Base-by-base conservation (phyloP, 2,888 invertebrate species). In the Dryobota labecula region DNA sequence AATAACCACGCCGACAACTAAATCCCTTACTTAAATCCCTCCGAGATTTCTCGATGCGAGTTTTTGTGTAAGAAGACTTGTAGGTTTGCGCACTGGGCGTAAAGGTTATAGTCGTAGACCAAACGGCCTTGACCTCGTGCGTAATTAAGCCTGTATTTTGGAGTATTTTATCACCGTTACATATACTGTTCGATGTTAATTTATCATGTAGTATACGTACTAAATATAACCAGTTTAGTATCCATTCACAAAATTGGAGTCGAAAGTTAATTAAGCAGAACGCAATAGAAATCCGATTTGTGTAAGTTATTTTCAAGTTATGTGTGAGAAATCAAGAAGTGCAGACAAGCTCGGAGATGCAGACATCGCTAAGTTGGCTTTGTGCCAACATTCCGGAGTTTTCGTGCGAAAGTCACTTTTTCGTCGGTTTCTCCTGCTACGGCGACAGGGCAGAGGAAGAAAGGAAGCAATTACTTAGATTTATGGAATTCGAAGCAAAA, bases 381-480 rank as follows among this genome's bases (percentile, higher is more conserved):
- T 33, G 53, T 41, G 93, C 94, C 93, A 94, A 89, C 86, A 89
- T 90, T 89, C 87, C 85, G 70, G 81, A 89, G 87, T 88, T 92
- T 91, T 92, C 88, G 83, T 86, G 90, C 89, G 89, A 92, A 91
- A 91, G 90, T 91, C 90, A 90, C 89, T 93, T 93, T 93, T 93
- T 90, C 87, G 83, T 85, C 77, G 87, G 89, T 89, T 92, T 91
- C 89, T 86, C 89, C 91, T 91, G 91, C 89, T 84, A 86, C 77
- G 80, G 80, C 79, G 79, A 78, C 84, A 82, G 84, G 85, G 63
- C 78, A 78, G 49, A 85, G 88, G 89, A 93, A 91, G 90, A 93
- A 91, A 90, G 93, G 93, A 93, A 94, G 91, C 91, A 92, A 94
- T 95, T 95, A 93, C 91, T 92, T 92, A 94, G 94, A 94, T 95